These are phyloP conservation scores for Brachypteracias leptosomus DNA, from an alignment of 2,113 vertebrate species.

Conservation along the genomic window DNA sequence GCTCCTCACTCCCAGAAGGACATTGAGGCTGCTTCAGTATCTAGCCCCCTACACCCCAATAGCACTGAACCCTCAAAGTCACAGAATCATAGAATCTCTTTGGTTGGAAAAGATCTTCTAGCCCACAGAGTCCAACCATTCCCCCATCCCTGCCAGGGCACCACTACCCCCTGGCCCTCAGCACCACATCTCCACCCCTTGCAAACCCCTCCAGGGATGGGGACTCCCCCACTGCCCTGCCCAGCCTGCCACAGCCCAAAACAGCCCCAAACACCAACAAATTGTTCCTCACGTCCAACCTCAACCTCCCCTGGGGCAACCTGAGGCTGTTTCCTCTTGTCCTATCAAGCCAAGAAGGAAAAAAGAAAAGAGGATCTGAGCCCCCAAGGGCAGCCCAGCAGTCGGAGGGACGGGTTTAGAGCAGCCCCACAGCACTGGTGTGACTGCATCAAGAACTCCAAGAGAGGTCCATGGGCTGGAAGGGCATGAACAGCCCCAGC, in stretches of 20 bases:
- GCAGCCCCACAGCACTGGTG: accelerated
- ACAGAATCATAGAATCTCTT: background rate
- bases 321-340: background rate
- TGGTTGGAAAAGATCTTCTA: background rate
- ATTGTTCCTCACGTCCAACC: background rate
- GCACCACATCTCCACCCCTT: background rate
- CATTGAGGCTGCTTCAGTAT: accelerated
- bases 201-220: background rate
- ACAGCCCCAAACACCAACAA: background rate
- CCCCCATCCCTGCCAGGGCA: background rate
- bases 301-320: background rate
- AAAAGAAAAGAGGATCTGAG: background rate
- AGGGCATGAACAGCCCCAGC: accelerated
- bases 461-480: accelerated
- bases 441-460: accelerated
- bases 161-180: background rate
- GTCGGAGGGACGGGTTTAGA: accelerated
- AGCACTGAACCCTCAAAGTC: background rate
- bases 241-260: background rate
- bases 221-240: background rate
- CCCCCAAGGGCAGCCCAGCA: background rate
- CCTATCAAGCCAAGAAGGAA: accelerated
- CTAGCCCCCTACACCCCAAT: accelerated
- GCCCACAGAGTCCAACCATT: background rate
- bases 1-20: no score